Evolutionary conservation across 2,888 invertebrate species (phyloP), one percentile per base, ranked within the genome.

Genomic region (Hesperia comma): DNA sequence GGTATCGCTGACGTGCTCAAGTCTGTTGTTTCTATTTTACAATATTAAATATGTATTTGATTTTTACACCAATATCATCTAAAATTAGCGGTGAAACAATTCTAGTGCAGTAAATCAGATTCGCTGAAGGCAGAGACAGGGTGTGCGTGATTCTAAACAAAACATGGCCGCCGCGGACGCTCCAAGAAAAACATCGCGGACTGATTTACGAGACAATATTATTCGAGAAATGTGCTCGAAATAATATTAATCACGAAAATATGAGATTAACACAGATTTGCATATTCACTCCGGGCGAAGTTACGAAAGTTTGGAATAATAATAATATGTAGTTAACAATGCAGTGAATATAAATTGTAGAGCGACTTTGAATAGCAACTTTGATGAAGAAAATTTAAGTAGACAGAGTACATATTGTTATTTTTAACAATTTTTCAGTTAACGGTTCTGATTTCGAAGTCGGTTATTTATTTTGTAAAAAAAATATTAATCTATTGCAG

Each of bases 61-160:
- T 77, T 73, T 70, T 72, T 72, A 72, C 77, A 81, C 58, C 41
- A 72, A 73, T 78, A 79, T 77, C 75, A 71, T 76, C 75, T 79
- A 78, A 77, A 80, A 80, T 61, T 77, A 82, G 72, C 75, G 69
- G 71, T 76, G 71, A 74, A 80, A 78, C 79, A 85, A 85, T 85
- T 82, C 85, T 79, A 78, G 80, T 75, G 75, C 74, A 78, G 80
- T 92, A 90, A 91, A 92, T 91, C 90, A 90, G 83, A 86, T 86
- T 84, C 80, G 82, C 78, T 73, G 77, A 71, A 83, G 80, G 80
- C 79, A 79, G 79, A 76, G 85, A 88, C 88, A 85, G 86, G 87
- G 82, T 86, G 89, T 89, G 91, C 92, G 92, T 92, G 92, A 88
- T 90, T 81, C 87, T 88, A 88, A 90, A 90, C 92, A 91, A 92